Conservation (phyloP, 1,140 invertebrate genomes). For the Dendroctonus valens region DNA sequence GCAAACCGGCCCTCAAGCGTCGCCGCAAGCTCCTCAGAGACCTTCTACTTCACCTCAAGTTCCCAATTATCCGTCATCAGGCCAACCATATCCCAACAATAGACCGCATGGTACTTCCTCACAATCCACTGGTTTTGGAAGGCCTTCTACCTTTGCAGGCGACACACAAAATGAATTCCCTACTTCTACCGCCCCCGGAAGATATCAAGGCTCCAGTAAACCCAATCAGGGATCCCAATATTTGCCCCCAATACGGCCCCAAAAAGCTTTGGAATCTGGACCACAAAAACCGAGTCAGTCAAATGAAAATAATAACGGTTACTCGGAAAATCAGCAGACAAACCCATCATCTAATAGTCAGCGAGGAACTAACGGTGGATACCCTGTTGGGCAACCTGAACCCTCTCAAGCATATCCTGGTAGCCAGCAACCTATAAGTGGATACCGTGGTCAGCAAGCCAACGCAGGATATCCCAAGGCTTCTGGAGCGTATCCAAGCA, state of each 20-base stretch:
- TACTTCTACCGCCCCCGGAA: slow-evolving; percentile 6
- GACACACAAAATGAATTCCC: neutral
- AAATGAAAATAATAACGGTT: neutral
- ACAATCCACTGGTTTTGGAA: slow-evolving; percentile 4
- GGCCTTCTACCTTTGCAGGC: neutral
- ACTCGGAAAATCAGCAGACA: neutral
- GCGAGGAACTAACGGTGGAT: neutral
- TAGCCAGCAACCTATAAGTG: slow-evolving; percentile 31
- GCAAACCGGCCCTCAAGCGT: neutral
- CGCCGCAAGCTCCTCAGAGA: slow-evolving; percentile 37
- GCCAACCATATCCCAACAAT: slow-evolving; percentile 14
- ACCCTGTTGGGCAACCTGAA: neutral
- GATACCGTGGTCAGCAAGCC: slow-evolving; percentile 37
- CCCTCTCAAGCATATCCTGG: slow-evolving; percentile 7
- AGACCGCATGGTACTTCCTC: slow-evolving; percentile 23
- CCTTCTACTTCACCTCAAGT: slow-evolving; percentile 21
- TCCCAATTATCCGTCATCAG: slow-evolving; percentile 2
- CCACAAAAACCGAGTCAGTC: neutral
- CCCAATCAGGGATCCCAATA: slow-evolving; percentile 12
- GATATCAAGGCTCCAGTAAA: slow-evolving; percentile 12
- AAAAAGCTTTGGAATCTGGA: neutral
- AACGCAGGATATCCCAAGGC: slow-evolving; percentile 26
- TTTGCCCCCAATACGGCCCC: slow-evolving; percentile 7
- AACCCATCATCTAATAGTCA: no score
- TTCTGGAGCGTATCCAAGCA: slow-evolving; percentile 24